phyloP scores from a whole-genome alignment of 2,888 invertebrate genomes.

The Eledona agricola region DNA sequence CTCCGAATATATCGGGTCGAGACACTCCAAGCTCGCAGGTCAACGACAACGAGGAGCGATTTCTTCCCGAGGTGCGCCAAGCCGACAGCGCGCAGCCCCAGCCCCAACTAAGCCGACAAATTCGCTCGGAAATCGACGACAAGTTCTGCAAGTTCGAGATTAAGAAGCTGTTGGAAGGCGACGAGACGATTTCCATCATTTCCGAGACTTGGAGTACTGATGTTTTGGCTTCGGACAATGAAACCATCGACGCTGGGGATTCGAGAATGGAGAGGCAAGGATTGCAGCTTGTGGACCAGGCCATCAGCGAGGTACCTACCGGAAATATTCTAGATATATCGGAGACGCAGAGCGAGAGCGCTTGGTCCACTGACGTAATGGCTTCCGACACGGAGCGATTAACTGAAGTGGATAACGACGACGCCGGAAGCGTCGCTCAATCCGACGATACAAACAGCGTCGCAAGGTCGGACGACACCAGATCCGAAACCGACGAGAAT shows the following conservation, averaged over 20 bases:
- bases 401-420: constrained; percentile 81
- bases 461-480: constrained; percentile 79
- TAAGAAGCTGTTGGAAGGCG: constrained; percentile 78
- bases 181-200: constrained; percentile 96
- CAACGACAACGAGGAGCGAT: constrained; percentile 66
- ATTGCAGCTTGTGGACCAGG: constrained; percentile 54
- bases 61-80: constrained; percentile 51
- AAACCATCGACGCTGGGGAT: constrained; percentile 79
- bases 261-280: constrained; percentile 66
- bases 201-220: constrained; percentile 99
- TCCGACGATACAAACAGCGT: constrained; percentile 66
- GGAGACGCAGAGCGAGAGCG: constrained; percentile 93
- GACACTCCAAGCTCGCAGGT: constrained; percentile 97
- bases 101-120: constrained; percentile 74
- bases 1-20: constrained; percentile 95
- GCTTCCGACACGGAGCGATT: constrained; percentile 92
- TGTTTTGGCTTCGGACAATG: constrained; percentile 95
- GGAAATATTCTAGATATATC: constrained; percentile 74
- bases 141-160: constrained; percentile 99
- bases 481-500: constrained; percentile 67
- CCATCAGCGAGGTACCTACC: constrained; percentile 56
- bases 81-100: constrained; percentile 62
- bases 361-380: constrained; percentile 97
- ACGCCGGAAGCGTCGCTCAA: constrained; percentile 71
- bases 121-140: constrained; percentile 95